These are phyloP conservation scores for Melipona quadrifasciata DNA, from an alignment of 1,140 invertebrate genomes.

Conservation along the genomic window DNA sequence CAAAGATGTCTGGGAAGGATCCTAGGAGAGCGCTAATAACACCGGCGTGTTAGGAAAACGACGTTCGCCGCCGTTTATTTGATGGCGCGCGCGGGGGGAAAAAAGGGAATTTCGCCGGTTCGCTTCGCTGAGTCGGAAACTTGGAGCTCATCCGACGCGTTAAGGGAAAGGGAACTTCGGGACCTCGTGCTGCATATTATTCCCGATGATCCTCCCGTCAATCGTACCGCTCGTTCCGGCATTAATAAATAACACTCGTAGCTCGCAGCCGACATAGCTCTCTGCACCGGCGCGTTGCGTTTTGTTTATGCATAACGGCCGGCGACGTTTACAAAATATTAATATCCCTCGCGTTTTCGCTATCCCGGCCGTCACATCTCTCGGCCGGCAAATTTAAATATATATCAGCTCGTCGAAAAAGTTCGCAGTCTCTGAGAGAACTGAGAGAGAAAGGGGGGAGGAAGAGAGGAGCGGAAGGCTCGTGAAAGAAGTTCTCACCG, in stretches of 20 bases:
- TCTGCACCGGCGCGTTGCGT: too few relatives aligned
- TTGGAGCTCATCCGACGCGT: not conserved
- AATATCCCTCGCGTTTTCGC: not conserved
- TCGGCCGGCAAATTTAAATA: slow-evolving; percentile 23
- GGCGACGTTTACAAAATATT: slow-evolving; percentile 9
- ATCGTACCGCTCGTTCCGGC: not conserved
- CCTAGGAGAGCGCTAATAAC: not conserved
- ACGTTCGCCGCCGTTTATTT: not conserved
- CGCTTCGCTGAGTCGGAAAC: not conserved
- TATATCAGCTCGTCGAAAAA: slow-evolving; percentile 15
- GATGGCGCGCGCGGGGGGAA: too few relatives aligned
- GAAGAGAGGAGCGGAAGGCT: not conserved
- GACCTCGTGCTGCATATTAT: not conserved
- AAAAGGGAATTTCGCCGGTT: not conserved
- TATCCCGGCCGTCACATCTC: not conserved
- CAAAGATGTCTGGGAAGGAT: slow-evolving; percentile 24
- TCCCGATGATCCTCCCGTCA: too few relatives aligned
- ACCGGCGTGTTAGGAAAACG: not conserved
- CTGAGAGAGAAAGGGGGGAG: not conserved
- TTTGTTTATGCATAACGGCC: not conserved
- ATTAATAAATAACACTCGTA: not conserved
- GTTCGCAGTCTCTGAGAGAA: not conserved
- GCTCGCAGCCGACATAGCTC: not conserved
- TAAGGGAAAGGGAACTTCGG: not conserved
- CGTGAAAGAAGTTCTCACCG: not conserved